Base-by-base conservation (phyloP, 2,888 invertebrate genomes). In the Nipponacmea schrenckii region DNA sequence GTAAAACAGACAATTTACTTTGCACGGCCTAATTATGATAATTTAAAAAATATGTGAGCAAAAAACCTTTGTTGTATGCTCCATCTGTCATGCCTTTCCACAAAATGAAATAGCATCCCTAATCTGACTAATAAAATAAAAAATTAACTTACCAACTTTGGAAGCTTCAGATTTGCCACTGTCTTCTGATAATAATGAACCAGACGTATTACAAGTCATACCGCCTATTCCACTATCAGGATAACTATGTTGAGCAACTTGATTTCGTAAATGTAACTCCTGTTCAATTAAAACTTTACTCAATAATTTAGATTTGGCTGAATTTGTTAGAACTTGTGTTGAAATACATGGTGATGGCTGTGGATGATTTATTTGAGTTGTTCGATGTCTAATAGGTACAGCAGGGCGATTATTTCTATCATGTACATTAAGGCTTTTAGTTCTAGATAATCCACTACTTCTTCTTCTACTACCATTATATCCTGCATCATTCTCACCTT, bases 151-250 rank as follows among this genome's bases (percentile, higher is more conserved):
- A 56, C 56, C 56, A 24, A 14, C 14, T 56, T 56, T 56, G 2
- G 56, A 56, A 24, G 14, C 56, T 56, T 73, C 74, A 45, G 75
- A 74, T 62, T 75, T 75, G 10, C 78, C 74, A 73, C 82, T 83
- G 64, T 79, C 82, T 17, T 81, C 82, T n/a, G 84, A 84, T 62
- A 80, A 79, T 62, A 83, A 70, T 15, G 84, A 84, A 12, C 80
- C 79, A 4, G 77, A 77, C n/a, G 74, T 76, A 62, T 85, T 84
- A 48, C 77, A 77, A 0, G 82, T 70, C 83, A 85, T 83, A 7
- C 85, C 85, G 2, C 84, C 84, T 12, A 86, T 83, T 5, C 87
- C 87, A 73, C 85, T 86, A 79, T 87, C 87, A 0, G 86, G 85
- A 75, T 87, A 86, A 69, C 82, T 84, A 68, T 84, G 82, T 66